Percentiles rank a stretch among this genome's conserved stretches.
These are phyloP conservation scores for Cenopis cana DNA, from an alignment of 2,888 invertebrate genomes.

Conservation along the genomic window DNA sequence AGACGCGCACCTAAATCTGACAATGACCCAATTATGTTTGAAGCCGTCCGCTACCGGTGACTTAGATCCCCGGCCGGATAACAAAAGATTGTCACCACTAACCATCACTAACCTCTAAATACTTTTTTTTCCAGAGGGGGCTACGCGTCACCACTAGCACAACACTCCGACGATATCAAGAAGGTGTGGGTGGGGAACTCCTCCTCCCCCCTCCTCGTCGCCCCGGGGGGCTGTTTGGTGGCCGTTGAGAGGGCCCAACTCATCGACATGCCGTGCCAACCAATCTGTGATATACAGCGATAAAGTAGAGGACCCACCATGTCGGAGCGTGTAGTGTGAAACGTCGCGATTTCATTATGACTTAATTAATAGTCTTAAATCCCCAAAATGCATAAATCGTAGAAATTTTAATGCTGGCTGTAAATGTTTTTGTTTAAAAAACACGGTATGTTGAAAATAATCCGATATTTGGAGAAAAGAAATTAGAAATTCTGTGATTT, in stretches of 20 bases:
- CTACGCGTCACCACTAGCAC: slow-evolving; percentile 75
- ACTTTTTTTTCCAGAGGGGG: slow-evolving; percentile 71
- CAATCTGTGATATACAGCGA: slow-evolving; percentile 79
- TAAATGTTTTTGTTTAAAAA: too few relatives aligned
- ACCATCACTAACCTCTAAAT: background rate
- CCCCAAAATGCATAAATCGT: too few relatives aligned
- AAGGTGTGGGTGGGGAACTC: slow-evolving; percentile 79
- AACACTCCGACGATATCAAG: slow-evolving; percentile 75
- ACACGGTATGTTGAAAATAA: too few relatives aligned
- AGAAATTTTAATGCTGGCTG: too few relatives aligned
- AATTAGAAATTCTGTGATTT: background rate
- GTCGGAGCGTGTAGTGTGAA: background rate
- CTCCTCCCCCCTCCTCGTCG: slow-evolving; percentile 70
- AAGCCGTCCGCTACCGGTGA: too few relatives aligned
- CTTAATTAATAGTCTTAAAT: too few relatives aligned
- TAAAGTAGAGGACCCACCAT: slow-evolving; percentile 56
- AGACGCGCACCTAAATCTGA: too few relatives aligned
- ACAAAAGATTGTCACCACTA: too few relatives aligned
- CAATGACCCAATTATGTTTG: too few relatives aligned
- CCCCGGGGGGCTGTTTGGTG: slow-evolving; percentile 76
- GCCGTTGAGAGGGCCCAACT: slow-evolving; percentile 77
- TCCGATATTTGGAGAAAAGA: background rate
- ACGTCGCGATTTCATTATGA: background rate
- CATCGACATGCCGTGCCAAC: slow-evolving; percentile 63
- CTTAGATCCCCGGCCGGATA: too few relatives aligned